A percentile compares a stretch with the other conserved stretches of the same genome.
phyloP scores from a whole-genome alignment of 2,113 vertebrate genomes.

The Tragulus kanchil region DNA sequence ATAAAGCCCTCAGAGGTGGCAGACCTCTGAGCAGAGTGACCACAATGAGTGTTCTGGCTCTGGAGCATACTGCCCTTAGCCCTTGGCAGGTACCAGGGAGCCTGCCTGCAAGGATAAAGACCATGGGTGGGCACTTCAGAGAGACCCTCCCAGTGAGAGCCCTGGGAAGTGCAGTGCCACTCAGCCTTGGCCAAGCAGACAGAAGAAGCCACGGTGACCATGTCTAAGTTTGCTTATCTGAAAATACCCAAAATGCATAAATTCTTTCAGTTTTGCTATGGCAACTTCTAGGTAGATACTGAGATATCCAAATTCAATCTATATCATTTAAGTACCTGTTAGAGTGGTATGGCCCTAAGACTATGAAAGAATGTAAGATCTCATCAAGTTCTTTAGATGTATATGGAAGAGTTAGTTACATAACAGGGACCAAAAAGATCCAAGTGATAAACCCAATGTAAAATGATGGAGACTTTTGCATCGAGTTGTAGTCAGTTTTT shows the following conservation, averaged over 20 bases:
- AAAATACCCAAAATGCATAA: constrained; percentile 16
- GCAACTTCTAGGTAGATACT: neutral
- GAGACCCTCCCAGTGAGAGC: neutral
- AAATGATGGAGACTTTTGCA: neutral
- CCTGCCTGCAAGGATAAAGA: neutral
- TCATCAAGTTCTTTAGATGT: neutral
- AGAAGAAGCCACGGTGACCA: neutral
- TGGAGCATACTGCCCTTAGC: neutral
- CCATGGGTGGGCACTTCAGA: neutral
- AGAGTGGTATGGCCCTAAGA: neutral
- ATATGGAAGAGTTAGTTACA: neutral
- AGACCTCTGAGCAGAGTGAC: neutral
- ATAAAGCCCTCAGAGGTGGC: neutral
- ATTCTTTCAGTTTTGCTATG: neutral
- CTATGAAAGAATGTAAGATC: neutral
- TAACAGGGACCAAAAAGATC: neutral
- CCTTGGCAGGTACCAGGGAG: neutral
- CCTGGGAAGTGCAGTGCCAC: neutral
- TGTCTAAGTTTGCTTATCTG: constrained; percentile 20
- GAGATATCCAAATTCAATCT: neutral
- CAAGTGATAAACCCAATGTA: neutral
- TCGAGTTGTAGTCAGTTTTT: neutral
- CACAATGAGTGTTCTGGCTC: neutral
- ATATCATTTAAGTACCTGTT: neutral
- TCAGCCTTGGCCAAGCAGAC: neutral